Evolutionary conservation across 2,113 vertebrate genomes (phyloP), one percentile per base, ranked within the genome.

Genomic region (Syngnathus floridae): DNA sequence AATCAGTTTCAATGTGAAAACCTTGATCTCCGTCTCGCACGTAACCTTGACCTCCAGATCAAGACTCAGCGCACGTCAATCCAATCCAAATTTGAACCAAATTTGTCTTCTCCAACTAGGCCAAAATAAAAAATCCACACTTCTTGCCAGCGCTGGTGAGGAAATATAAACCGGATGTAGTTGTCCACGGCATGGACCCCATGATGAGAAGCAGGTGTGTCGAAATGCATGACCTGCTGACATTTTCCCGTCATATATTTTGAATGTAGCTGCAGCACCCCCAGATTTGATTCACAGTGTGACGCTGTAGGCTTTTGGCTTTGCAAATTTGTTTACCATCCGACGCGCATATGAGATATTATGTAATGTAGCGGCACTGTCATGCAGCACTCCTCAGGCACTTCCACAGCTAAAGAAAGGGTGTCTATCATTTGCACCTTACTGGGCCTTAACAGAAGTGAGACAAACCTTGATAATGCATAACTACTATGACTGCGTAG

Each of bases 101-200:
- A 26, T 61, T 40, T 54, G 69, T 38, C 37, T 62, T 65, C 43
- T 62, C 45, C 65, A 51, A 55, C 66, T 56, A 60, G 69, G 57
- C 62, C 5, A 13, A 58, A 40, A 52, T 70, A 72, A 69, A 83
- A 83, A 83, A 59, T 78, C 76, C 70, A 68, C 63, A 16, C 41
- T 54, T 62, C 62, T 68, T 31, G 58, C 62, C 69, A 43, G 65
- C 43, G 66, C 43, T 57, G 54, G 63, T 62, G 71, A 76, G 66
- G 67, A 74, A 70, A 86, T 82, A 73, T 75, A 66, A 77, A 76
- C 70, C 22, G 64, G 46, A 70, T 72, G 62, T 41, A 73, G 71
- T 71, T 66, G 41, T 64, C 73, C 64, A 78, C 45, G 54, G 62
- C 70, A 58, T 71, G 64, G 65, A 71, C 71, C 77, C 51, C 66